Evolutionary conservation across 2,113 vertebrate genomes (phyloP), one percentile per base, ranked within the genome.

Genomic region (Cyanoderma ruficeps): DNA sequence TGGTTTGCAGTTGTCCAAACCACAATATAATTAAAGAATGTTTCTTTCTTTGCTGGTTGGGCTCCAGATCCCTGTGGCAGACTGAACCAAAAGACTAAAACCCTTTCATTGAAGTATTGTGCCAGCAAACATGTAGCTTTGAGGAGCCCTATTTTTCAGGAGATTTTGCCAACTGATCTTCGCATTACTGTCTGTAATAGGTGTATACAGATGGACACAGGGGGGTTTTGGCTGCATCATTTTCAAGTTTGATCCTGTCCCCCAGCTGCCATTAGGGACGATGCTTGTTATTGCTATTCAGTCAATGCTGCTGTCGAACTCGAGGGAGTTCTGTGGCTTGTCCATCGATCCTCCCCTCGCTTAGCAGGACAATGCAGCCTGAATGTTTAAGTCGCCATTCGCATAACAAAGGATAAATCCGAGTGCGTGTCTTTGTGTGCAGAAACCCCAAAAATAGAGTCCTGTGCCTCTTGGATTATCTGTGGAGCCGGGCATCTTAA

Each of bases 21-120:
- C 92, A 82, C 87, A 96, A 44, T 57, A 69, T 97, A 94, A 97
- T 97, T 96, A 96, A 68, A 88, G 68, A 96, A 92, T 95, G 49
- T 69, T 63, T 93, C 41, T 90, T 92, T 94, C 39, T 68, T 69
- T 86, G 19, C 23, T 33, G 15, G 72, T 77, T 91, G 33, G 81
- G 24, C 61, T 96, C 65, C 82, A 97, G 93, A 64, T 90, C 33
- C 83, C 41, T 61, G 46, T 56, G 72, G 47, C 59, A 74, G 39
- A 37, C 50, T 83, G 79, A 89, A 75, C 82, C 49, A 56, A 25
- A 90, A 76, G 35, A 56, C 72, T 67, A 31, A 78, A 96, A 24
- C 31, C 33, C 27, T 93, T 60, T 46, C 49, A 24, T 13, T 37
- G 64, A 53, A 81, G 47, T 21, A 14, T 5, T 75, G 53, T 93